Evolutionary conservation across 2,113 vertebrate genomes (phyloP), one percentile per base, ranked within the genome.

Genomic region (Stercorarius parasiticus): DNA sequence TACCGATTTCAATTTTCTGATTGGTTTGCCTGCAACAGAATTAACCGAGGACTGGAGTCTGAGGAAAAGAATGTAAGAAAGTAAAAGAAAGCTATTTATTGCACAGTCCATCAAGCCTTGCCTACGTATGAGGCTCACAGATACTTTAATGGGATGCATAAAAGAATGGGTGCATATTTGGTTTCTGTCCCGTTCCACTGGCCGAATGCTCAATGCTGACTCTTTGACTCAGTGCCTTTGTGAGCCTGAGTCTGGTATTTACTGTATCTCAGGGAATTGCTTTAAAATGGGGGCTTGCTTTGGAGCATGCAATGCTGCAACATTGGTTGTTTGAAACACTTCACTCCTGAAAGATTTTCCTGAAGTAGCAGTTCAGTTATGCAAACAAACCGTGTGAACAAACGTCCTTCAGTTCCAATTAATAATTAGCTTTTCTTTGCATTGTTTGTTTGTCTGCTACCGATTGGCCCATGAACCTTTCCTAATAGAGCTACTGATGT

Each of bases 41-140:
- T 74, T 84, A 87, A 65, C 53, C 0, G 0, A 71, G 61, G 55
- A 18, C 42, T 0, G 0, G 15, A 70, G 34, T 50, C 29, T 81
- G 64, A 88, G 61, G 25, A 87, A 42, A 25, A 52, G 18, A 59
- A 12, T 29, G 27, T 78, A 25, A 47, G 27, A 78, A 74, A 29
- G 47, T 67, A 42, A 50, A 82, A 82, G 38, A 32, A 52, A 86
- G 58, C 43, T 59, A 6, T 71, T 87, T 71, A 64, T 50, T 79
- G 45, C 38, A 21, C 45, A 73, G 34, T 59, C 58, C 32, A 10
- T 49, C 34, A 26, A 78, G 36, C 27, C 23, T 77, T 91, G 58
- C 34, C 50, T 62, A 11, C 27, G 7, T 32, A 16, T 15, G 42
- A 89, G 52, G 42, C 65, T 89, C 32, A 22, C 22, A n/a, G 65